Evolutionary conservation across 2,113 vertebrate genomes (phyloP).

Genomic region (Cettia cetti): DNA sequence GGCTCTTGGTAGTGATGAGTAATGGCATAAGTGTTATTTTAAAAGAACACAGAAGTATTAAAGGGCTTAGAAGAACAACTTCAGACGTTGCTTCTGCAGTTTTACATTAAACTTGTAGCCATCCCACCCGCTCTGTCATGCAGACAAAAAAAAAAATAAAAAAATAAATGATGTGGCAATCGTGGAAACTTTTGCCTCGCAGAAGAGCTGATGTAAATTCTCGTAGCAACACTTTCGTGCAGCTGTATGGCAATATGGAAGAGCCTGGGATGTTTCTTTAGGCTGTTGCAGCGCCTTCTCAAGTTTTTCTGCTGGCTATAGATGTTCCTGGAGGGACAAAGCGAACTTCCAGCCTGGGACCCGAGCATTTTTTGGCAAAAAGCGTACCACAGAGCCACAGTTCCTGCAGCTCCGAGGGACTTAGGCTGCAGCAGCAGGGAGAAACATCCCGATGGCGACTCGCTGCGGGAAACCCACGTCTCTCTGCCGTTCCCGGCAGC

Average conservation of each 20-base stretch:
- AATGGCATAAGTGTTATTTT: background rate
- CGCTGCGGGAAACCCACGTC: background rate
- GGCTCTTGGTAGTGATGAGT: background rate
- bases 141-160: too few species aligned
- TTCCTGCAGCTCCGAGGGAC: background rate
- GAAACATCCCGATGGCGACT: background rate
- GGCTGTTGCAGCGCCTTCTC: background rate
- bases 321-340: background rate
- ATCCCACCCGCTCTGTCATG: background rate
- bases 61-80: background rate
- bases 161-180: background rate
- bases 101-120: fast-evolving
- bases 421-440: background rate
- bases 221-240: fast-evolving
- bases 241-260: background rate
- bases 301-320: background rate
- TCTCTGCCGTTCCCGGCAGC: background rate
- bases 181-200: background rate
- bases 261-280: background rate
- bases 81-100: fast-evolving
- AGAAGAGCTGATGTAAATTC: background rate
- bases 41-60: background rate
- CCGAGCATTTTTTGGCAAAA: background rate
- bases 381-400: fast-evolving
- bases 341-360: background rate